Conservation (phyloP, 2,888 invertebrate species). For the Chrysomela aeneicollis region DNA sequence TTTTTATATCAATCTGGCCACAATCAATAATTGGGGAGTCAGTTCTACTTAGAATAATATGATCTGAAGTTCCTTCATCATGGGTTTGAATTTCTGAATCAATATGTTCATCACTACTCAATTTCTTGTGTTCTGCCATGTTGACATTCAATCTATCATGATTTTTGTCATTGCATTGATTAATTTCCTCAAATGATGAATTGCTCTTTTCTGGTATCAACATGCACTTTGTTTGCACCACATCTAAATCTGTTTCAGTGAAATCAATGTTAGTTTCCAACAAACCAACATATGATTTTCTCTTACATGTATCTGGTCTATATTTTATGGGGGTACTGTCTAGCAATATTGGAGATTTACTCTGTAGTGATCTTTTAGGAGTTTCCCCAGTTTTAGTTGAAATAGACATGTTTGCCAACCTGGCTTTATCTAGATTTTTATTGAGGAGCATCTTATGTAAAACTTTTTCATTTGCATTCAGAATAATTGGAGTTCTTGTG, state of each 20-base stretch:
- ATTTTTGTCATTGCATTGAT: slow-evolving; percentile 7
- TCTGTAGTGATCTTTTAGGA: slow-evolving; percentile 49
- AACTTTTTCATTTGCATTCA: slow-evolving; percentile 40
- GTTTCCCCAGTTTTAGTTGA: slow-evolving; percentile 52
- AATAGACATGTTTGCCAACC: slow-evolving; percentile 41
- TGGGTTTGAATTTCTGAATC: background rate
- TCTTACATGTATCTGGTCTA: slow-evolving; percentile 55
- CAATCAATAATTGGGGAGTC: no score
- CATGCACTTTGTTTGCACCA: slow-evolving; percentile 46
- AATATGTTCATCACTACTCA: slow-evolving; percentile 23
- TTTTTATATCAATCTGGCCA: background rate
- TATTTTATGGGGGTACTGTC: slow-evolving; percentile 52
- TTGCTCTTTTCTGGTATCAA: slow-evolving; percentile 24
- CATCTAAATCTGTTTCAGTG: slow-evolving; percentile 63
- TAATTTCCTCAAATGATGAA: background rate
- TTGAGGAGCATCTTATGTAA: slow-evolving; percentile 49
- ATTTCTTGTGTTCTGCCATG: background rate
- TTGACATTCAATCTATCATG: background rate
- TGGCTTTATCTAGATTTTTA: slow-evolving; percentile 55
- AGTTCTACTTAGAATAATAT: no score
- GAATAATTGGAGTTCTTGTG: slow-evolving; percentile 67
- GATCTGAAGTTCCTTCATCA: background rate
- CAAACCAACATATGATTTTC: slow-evolving; percentile 61
- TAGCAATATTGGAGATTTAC: slow-evolving; percentile 56
- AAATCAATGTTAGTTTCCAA: slow-evolving; percentile 71